These are phyloP conservation scores for Xenus cinereus DNA, from an alignment of 2,113 vertebrate species.

Conservation along the genomic window DNA sequence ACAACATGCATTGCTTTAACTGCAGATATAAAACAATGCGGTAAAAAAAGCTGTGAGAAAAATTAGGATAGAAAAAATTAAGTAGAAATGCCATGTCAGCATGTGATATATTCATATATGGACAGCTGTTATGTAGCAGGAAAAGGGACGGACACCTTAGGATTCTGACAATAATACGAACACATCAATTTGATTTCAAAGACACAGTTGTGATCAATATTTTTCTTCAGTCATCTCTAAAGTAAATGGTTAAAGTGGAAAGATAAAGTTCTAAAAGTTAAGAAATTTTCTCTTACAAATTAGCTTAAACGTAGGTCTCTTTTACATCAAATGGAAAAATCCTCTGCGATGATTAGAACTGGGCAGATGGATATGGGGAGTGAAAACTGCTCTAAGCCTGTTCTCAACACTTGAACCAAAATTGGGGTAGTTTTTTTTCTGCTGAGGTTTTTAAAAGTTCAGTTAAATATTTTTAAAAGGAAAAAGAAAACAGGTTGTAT, in stretches of 20 bases:
- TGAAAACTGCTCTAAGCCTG: not conserved
- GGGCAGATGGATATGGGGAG: not conserved
- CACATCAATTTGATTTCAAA: not conserved
- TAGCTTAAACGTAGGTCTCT: not conserved
- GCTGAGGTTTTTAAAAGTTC: not conserved
- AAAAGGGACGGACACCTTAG: not conserved
- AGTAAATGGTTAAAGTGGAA: not conserved
- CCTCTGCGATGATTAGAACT: not conserved
- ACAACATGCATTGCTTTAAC: not conserved
- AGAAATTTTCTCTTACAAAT: not conserved
- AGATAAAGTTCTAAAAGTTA: not conserved
- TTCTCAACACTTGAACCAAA: not conserved
- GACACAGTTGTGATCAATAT: not conserved
- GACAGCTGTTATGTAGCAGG: not conserved
- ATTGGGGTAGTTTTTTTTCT: not conserved
- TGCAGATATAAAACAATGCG: not conserved
- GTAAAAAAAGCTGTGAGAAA: not conserved
- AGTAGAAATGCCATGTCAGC: not conserved
- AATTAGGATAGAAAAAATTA: not conserved
- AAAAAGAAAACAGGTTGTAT: not conserved
- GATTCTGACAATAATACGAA: not conserved
- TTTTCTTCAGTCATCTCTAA: not conserved
- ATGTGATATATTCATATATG: not conserved
- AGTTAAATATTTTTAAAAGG: slow-evolving; percentile 6
- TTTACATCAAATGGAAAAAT: not conserved